Conservation (phyloP, 2,888 invertebrate genomes). For the Xiphydria camelus region DNA sequence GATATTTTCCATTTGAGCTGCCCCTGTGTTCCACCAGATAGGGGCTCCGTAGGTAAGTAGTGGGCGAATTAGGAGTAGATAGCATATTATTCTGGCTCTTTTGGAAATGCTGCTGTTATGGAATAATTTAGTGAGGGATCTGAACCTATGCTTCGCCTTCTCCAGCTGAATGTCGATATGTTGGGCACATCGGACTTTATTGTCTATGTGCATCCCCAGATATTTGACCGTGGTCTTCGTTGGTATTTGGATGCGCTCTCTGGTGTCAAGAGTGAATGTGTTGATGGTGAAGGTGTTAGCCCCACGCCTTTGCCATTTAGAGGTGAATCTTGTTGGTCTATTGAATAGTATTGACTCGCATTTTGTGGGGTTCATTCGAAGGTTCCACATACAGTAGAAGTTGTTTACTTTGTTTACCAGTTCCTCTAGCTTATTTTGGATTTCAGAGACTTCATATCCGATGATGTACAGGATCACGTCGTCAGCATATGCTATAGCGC, state of each 20-base stretch:
- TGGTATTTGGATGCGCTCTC: not conserved
- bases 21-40: conserved; percentile 18
- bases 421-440: not conserved
- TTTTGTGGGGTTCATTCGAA: conserved; percentile 16
- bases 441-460: too few relatives aligned
- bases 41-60: conserved; percentile 19
- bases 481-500: conserved; percentile 2
- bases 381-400: conserved; percentile 16
- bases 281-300: not conserved
- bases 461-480: conserved; percentile 7
- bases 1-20: conserved; percentile 19
- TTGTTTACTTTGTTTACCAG: conserved; percentile 15
- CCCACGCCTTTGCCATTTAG: not conserved
- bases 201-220: conserved; percentile 14
- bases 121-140: not conserved
- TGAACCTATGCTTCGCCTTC: conserved; percentile 4
- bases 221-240: conserved; percentile 14
- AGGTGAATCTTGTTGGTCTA: not conserved
- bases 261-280: not conserved
- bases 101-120: not conserved
- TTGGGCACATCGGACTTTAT: conserved; percentile 1
- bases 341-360: conserved; percentile 19
- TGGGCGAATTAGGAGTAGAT: conserved; percentile 17
- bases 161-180: conserved; percentile 8
- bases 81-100: conserved; percentile 12